Evolutionary conservation across 92 coral and sea anemone genomes (phyloP), one percentile per base, ranked within the genome.

Genomic region (Porites lobata): DNA sequence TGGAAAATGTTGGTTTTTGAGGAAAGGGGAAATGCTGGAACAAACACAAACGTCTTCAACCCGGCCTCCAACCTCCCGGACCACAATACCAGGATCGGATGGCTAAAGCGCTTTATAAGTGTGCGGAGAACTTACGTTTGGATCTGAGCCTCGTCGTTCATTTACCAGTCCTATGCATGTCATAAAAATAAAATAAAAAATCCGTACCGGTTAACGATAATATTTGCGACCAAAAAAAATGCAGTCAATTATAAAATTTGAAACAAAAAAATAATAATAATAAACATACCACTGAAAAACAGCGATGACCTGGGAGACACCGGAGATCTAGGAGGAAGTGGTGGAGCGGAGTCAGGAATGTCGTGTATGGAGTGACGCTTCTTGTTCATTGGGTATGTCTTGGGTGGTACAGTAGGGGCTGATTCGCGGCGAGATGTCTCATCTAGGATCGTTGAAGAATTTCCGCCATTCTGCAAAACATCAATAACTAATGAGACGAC

Each of bases 291-390:
- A 14, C 2, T 29, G 59, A 65, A 20, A 18, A 65, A 77, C 1
- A 12, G 15, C 0, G 59, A 17, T 43, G 73, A 64, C 7, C 73
- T n/a, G 0, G 84, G 73, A 4, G 81, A 61, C 9, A 64, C 38
- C 10, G 81, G 81, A 8, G 84, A 79, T 50, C 73, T 64, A 2
- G 84, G 84, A 21, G 84, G 84, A 7, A 64, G 73, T 7, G 73
- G 84, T 0, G 84, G 84, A 10, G 62, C 84, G 20, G 72, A 65
- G 38, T 62, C 20, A 1, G 84, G 84, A 10, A 79, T 64, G 15
- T 65, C 84, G 50, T 79, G 84, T 11, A 79, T 43, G 43, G 84
- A 79, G n/a, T 79, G 84, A 19, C 84, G 72, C 47, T 79, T 79
- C 29, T 47, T 43, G 58, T 9, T 21, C 19, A 50, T 20, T 26